These are phyloP conservation scores for Agriopis marginaria DNA, from an alignment of 2,888 invertebrate genomes.

Conservation along the genomic window DNA sequence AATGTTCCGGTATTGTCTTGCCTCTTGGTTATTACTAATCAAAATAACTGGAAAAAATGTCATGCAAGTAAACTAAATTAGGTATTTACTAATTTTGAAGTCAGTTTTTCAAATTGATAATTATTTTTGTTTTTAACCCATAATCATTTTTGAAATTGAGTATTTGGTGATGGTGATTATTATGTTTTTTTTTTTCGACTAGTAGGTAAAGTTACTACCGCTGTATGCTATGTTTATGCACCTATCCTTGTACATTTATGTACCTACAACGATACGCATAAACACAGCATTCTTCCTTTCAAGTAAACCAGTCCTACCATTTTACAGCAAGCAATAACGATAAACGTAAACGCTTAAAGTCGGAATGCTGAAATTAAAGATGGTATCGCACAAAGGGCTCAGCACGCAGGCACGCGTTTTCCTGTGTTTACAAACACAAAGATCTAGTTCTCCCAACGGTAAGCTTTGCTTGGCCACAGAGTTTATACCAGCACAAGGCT, in stretches of 20 bases:
- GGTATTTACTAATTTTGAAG: too few relatives aligned
- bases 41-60: too few relatives aligned
- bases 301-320: constrained; percentile 28
- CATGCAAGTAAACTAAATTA: too few relatives aligned
- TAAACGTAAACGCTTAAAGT: constrained; percentile 47
- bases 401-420: constrained; percentile 55
- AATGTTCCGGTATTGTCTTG: too few relatives aligned
- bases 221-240: too few relatives aligned
- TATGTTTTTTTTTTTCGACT: too few relatives aligned
- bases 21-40: too few relatives aligned
- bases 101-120: too few relatives aligned
- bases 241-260: not conserved
- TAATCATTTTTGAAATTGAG: too few relatives aligned
- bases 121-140: too few relatives aligned
- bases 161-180: too few relatives aligned
- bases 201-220: not conserved
- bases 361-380: constrained; percentile 58
- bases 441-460: constrained; percentile 26
- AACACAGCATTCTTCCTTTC: constrained; percentile 9
- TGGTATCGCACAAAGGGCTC: constrained; percentile 54
- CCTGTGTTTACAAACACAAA: constrained; percentile 36
- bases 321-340: constrained; percentile 34
- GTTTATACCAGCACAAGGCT: too few relatives aligned
- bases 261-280: not conserved
- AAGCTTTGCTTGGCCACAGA: constrained; percentile 2